Evolutionary conservation across 2,113 vertebrate genomes (phyloP).

Genomic region (Raja brachyura): DNA sequence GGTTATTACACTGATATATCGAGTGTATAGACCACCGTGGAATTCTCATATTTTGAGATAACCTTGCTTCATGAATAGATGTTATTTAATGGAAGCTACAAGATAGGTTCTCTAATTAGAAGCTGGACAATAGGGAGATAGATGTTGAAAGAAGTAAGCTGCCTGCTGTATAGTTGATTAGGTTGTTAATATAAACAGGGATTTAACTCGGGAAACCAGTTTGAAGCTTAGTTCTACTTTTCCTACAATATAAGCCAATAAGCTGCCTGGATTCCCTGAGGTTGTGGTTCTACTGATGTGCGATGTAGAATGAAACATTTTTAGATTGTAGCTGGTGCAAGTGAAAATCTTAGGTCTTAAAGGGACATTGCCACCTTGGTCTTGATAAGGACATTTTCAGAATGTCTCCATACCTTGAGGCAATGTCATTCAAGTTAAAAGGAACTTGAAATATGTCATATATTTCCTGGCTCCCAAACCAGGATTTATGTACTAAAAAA

Average conservation of each 20-base stretch:
- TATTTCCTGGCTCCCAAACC: not conserved
- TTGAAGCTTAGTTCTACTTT: not conserved
- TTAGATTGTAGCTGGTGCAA: not conserved
- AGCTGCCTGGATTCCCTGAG: not conserved
- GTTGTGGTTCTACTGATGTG: not conserved
- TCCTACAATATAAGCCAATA: not conserved
- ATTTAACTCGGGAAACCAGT: not conserved
- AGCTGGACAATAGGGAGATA: not conserved
- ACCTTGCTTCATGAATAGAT: slow-evolving; percentile 13
- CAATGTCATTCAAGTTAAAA: not conserved
- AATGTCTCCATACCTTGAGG: not conserved
- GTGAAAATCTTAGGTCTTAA: not conserved
- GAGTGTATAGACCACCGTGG: not conserved
- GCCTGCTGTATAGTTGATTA: not conserved
- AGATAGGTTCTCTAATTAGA: slow-evolving; percentile 27
- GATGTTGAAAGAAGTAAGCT: not conserved
- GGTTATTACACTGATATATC: not conserved
- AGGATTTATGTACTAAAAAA: not conserved
- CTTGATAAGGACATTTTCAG: too few relatives aligned
- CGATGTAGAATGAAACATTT: not conserved
- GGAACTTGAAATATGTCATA: not conserved
- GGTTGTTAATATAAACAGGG: not conserved
- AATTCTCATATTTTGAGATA: not conserved
- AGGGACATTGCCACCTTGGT: not conserved
- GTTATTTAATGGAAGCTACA: slow-evolving; percentile 30